Base-by-base conservation (phyloP, 1,140 invertebrate species). In the Popillia japonica region DNA sequence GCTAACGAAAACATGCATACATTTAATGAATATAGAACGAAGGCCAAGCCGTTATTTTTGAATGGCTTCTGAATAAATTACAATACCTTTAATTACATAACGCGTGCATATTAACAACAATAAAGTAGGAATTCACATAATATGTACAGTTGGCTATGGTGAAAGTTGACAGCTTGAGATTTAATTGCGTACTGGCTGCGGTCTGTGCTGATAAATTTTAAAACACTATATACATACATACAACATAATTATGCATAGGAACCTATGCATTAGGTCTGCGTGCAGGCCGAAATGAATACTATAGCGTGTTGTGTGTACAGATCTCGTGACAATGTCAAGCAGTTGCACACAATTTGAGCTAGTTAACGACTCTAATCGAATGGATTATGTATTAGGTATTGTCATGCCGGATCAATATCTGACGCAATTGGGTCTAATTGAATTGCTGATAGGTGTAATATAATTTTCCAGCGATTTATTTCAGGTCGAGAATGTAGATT, bases 21-120 rank as follows among this genome's bases (percentile, higher is more conserved):
- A 68, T 68, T 6, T 68, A 27, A 68, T 68, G 61, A 68, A 68
- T 68, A 27, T 22, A 68, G 61, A 68, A 34, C 20, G 61, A 68
- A 68, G 61, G 61, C 20, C 61, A 34, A 9, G 27, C 61, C 20
- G 61, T 68, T 68, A 68, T 68, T 68, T 68, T 68, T 34, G 61
- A 68, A 68, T 68, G 20, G 20, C 27, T 68, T 68, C 61, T 68
- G 61, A n/a, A 68, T 68, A 68, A 68, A 68, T 68, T 68, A 68
- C 7, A 68, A 68, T 68, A 68, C 27, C 8, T 68, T 68, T 68
- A 27, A 68, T 68, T 68, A 68, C 27, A 68, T 68, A 68, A 68
- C 20, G 48, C 48, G 27, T 68, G 61, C 61, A 27, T 68, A 23
- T 68, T 68, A 68, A 48, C 3, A 48, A 68, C 61, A 68, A 68